Conservation (phyloP, 2,797 vertebrate genomes). For the Danio albolineatus region DNA sequence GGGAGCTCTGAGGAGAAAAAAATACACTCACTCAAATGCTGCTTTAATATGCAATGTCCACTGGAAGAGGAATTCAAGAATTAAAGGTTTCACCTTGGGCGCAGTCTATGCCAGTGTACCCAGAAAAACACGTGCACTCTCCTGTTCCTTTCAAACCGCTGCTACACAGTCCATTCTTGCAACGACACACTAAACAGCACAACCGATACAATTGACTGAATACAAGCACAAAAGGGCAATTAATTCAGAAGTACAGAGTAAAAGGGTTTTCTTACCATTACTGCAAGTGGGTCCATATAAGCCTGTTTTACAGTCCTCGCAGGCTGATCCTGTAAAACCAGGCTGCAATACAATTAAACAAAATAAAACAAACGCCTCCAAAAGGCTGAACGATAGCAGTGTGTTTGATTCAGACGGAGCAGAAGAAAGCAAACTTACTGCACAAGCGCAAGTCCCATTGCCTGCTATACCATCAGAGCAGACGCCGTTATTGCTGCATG, state of each 20-base stretch:
- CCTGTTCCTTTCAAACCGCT: slow-evolving; percentile 82
- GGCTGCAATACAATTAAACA: slow-evolving; percentile 65
- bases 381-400: not conserved
- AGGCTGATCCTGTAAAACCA: slow-evolving; percentile 80
- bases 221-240: not conserved
- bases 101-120: slow-evolving; percentile 84
- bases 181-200: slow-evolving; percentile 80
- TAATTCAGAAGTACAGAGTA: not conserved
- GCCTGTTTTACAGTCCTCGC: slow-evolving; percentile 79
- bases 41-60: not conserved
- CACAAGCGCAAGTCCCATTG: slow-evolving; percentile 87
- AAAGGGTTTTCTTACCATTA: slow-evolving; percentile 69
- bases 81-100: slow-evolving; percentile 80
- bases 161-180: slow-evolving; percentile 87
- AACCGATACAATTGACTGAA: not conserved
- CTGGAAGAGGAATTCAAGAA: not conserved
- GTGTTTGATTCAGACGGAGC: not conserved
- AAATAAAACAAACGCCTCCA: too few relatives aligned
- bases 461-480: slow-evolving; percentile 88
- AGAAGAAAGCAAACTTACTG: slow-evolving; percentile 71
- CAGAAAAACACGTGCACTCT: slow-evolving; percentile 85
- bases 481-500: slow-evolving; percentile 81
- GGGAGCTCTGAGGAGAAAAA: slow-evolving; percentile 77
- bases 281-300: slow-evolving; percentile 79
- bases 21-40: not conserved